Percentiles rank a stretch among this genome's conserved stretches.
Evolutionary conservation across 1,140 invertebrate genomes (phyloP).

Genomic region (Tetramorium parvispinum): DNA sequence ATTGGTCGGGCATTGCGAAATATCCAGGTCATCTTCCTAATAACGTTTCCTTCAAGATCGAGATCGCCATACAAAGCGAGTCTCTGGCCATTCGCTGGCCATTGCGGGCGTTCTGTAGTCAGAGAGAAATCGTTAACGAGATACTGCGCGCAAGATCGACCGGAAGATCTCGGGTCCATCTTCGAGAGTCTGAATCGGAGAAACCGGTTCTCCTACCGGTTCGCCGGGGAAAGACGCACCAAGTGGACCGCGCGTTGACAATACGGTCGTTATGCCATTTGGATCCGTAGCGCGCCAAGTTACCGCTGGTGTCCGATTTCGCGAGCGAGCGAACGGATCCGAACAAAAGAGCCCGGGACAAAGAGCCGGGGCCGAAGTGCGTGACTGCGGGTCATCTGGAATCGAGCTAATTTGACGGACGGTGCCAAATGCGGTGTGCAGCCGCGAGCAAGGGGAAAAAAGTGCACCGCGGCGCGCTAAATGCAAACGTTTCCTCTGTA

Average conservation of each 20-base stretch:
- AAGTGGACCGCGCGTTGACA: neutral
- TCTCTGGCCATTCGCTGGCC: neutral
- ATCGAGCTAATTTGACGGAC: conserved; percentile 56
- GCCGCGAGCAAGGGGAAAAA: neutral
- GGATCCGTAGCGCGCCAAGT: neutral
- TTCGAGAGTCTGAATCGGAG: neutral
- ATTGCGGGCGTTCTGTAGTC: neutral
- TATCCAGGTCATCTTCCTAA: conserved; percentile 16
- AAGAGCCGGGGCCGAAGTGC: conserved; percentile 14
- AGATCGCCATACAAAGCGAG: neutral
- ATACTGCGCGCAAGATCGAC: conserved; percentile 1
- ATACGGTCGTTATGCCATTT: conserved; percentile 18
- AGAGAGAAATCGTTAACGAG: conserved; percentile 36
- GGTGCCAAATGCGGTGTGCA: conserved; percentile 14
- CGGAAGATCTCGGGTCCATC: conserved; percentile 1
- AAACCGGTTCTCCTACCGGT: neutral
- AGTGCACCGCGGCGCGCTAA: neutral
- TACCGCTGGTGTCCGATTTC: conserved; percentile 16
- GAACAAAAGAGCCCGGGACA: conserved; percentile 24
- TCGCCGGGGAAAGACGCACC: neutral
- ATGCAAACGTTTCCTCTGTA: conserved; percentile 17
- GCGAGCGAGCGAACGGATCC: neutral
- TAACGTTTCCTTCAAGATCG: neutral
- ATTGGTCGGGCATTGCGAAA: too few species aligned
- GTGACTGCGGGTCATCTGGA: conserved; percentile 55